Evolutionary conservation across 2,113 vertebrate genomes (phyloP), one percentile per base, ranked within the genome.

Genomic region (Athene noctua): DNA sequence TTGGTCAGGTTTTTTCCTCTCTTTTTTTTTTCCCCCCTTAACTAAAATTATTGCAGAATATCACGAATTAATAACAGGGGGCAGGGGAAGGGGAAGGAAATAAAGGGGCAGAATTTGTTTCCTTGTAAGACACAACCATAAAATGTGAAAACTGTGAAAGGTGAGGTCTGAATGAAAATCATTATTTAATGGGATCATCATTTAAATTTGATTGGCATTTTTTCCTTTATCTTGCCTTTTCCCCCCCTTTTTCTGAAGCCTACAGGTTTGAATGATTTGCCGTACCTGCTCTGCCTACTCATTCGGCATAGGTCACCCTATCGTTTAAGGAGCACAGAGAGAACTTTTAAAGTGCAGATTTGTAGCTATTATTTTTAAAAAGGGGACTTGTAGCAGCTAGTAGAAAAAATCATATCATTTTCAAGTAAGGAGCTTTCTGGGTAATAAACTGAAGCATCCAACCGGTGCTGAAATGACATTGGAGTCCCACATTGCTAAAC

Each of bases 151-250:
- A 52, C 95, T 34, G 46, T 29, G 54, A 74, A 93, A 82, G 80
- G 77, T 79, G 59, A 92, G 62, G 86, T 90, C 79, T 49, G 88
- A 97, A 97, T 91, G 96, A 94, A 97, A 98, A 97, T 95, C 93
- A 97, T 97, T 92, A 92, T 97, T 98, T 98, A 98, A 98, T 98
- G 92, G 98, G 97, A 93, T 97, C 96, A 92, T 98, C 93, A 96
- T 97, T 97, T 96, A 90, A 32, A 72, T 97, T 96, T 98, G 98
- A 98, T 97, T 97, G 97, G 62, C 91, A 88, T 75, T 79, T 93
- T 94, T 91, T 75, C 91, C 91, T 94, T 96, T 70, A 91, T 90
- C 75, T 81, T 80, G 73, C 84, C 81, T 94, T 80, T 81, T 80
- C 15, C 30, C 9, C 32, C 81, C 42, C 55, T 83, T 92, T 86